Percentiles rank a stretch among this genome's conserved stretches.
phyloP scores from a whole-genome alignment of 2,888 invertebrate species.

The Protophormia terraenovae region DNA sequence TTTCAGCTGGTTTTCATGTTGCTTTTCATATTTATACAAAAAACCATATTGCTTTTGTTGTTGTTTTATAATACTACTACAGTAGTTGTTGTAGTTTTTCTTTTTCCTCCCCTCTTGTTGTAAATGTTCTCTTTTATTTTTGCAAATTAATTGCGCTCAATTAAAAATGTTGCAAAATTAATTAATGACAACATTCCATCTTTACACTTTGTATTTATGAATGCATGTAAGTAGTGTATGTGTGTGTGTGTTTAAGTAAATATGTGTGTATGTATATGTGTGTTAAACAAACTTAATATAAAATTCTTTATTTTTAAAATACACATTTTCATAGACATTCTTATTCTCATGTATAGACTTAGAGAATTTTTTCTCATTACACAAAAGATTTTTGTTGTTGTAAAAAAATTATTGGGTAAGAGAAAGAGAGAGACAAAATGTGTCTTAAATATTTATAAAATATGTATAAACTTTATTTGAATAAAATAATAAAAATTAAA shows the following conservation, averaged over 20 bases:
- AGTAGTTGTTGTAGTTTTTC: background rate
- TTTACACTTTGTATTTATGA: conserved; percentile 61
- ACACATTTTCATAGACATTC: conserved; percentile 5
- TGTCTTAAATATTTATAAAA: too few species aligned
- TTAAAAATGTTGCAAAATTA: conserved; percentile 80
- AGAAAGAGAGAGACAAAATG: too few species aligned
- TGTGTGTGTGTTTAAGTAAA: background rate
- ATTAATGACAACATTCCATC: conserved; percentile 72
- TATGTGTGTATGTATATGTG: conserved; percentile 5
- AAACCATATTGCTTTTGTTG: background rate
- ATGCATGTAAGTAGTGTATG: background rate
- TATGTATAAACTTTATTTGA: too few species aligned
- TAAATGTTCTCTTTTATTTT: conserved; percentile 68
- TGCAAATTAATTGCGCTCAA: conserved; percentile 80
- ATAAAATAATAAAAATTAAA: too few species aligned
- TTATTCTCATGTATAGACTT: conserved; percentile 42
- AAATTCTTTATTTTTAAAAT: conserved; percentile 53
- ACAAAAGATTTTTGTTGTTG: background rate
- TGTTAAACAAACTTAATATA: conserved; percentile 55
- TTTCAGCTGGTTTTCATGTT: background rate
- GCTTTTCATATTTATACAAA: background rate
- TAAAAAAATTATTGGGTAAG: background rate
- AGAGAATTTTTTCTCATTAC: conserved; percentile 2
- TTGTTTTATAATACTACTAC: background rate
- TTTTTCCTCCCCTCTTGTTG: background rate